Evolutionary conservation across 2,888 invertebrate species (phyloP), one percentile per base, ranked within the genome.

Genomic region (Hyposoter didymator): DNA sequence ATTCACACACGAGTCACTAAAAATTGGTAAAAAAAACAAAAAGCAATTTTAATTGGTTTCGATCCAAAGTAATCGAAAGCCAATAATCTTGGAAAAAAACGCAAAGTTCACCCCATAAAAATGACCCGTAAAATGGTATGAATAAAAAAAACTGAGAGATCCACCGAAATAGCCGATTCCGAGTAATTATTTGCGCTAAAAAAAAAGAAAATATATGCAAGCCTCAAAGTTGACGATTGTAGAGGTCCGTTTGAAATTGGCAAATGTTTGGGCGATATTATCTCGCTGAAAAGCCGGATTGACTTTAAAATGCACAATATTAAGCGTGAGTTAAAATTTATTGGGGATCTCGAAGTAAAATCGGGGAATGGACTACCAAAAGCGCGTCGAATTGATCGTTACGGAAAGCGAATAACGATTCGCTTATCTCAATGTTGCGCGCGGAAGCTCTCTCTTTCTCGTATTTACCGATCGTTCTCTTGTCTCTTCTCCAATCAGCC

Each of bases 371-470:
- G 80, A 78, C 78, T 82, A 74, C 72, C 80, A 73, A 70, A 70
- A 79, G 82, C 82, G 83, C 83, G 82, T 81, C 75, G 84, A 84
- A 79, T 72, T 39, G 82, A 85, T 80, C 85, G 85, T 85, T 85
- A 85, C 83, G 59, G 76, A 88, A 87, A 87, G 83, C 87, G 85
- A 87, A 87, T 88, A 88, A 90, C 85, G 88, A 90, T 84, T 78
- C 81, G 82, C 87, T 90, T 90, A 90, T 89, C 90, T 88, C 87
- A 79, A 80, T 82, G 85, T 73, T 73, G 35, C 14, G 59, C 28
- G 59, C 69, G 39, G 74, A 47, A 69, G 43, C 75, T 74, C 52
- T 55, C 47, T 74, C 66, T 47, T 59, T 22, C 52, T 39, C 55
- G 47, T 59, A 59, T 59, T 59, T 59, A 59, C 22, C 73, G 12